Base-by-base conservation (phyloP, 2,113 vertebrate genomes). In the Pycnonotus jocosus region DNA sequence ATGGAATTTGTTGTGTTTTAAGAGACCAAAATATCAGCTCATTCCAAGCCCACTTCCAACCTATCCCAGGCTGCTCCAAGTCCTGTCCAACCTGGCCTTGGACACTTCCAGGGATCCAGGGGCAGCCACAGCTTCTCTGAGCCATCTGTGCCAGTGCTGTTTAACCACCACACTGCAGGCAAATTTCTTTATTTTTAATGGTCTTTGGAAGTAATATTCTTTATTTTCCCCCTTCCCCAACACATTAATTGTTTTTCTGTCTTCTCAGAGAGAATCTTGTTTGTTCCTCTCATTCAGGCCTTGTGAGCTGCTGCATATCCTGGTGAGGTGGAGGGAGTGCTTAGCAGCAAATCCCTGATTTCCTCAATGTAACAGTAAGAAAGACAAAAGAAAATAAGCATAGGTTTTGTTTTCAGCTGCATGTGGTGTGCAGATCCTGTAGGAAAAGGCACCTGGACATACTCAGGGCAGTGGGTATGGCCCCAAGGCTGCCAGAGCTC, bases 31-130 rank as follows among this genome's bases (percentile, higher is more conserved):
- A 62, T 10, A 18, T 35, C 56, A 62, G 12, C 35, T 48, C 17
- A 2, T 33, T 27, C 12, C 50, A 79, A 6, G 21, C 21, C 21
- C 53, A 12, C 20, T 74, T 10, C 28, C 61, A 25, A n/a, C n/a
- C 30, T 3, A 0, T 11, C 16, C 45, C 53, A 68, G n/a, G 38
- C 0, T 25, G 20, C 61, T 60, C 86, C 51, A 50, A 79, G 20
- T 23, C n/a, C n/a, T 1, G 0, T 17, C 48, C 48, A 44, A 0
- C 38, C 37, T 37, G 51, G 37, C 15, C 37, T 45, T 5, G 38
- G 69, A 22, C 11, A 22, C 28, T 53, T 7, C 12, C 69, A 81
- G 53, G 45, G 61, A 53, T 47, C 6, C 65, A 61, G 38, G 44
- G 12, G 33, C 44, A 88, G 58, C 10, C 68, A 28, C 68, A 66